These are phyloP conservation scores for Laupala kohalensis DNA, from an alignment of 1,140 invertebrate species.

Conservation along the genomic window DNA sequence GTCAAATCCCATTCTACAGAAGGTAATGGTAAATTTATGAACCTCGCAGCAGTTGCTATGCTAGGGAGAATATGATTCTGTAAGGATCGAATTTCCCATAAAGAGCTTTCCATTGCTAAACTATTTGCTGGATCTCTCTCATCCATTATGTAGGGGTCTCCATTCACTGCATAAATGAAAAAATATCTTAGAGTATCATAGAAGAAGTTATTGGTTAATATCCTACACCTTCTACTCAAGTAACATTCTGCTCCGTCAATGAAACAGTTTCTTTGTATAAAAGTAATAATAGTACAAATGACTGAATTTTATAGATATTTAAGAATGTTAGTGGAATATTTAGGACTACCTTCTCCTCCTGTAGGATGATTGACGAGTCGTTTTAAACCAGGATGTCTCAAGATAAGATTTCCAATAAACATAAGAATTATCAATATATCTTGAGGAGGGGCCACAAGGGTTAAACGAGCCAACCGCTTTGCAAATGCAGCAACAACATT, in stretches of 20 bases:
- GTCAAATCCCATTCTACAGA: slow-evolving; percentile 51
- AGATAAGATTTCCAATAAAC: slow-evolving; percentile 75
- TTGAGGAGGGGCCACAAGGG: slow-evolving; percentile 64
- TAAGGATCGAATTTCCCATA: slow-evolving; percentile 79
- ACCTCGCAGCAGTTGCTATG: slow-evolving; percentile 50
- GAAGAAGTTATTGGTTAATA: too few species aligned
- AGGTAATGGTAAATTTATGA: slow-evolving; percentile 49
- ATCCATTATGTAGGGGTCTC: slow-evolving; percentile 70
- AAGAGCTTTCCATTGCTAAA: slow-evolving; percentile 67
- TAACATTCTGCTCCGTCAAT: too few species aligned
- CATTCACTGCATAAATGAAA: slow-evolving; percentile 28
- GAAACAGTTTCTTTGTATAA: too few species aligned
- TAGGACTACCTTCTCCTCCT: slow-evolving; percentile 11
- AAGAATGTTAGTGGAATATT: too few species aligned
- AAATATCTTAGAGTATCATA: slow-evolving; percentile 3
- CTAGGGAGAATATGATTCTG: slow-evolving; percentile 62
- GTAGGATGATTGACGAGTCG: slow-evolving; percentile 23
- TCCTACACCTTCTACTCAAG: too few species aligned
- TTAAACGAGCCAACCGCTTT: slow-evolving; percentile 73
- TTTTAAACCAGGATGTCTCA: slow-evolving; percentile 73
- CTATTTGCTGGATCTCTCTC: slow-evolving; percentile 65
- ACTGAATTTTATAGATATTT: too few species aligned
- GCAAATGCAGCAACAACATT: slow-evolving; percentile 84
- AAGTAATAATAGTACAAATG: too few species aligned
- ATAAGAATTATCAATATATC: slow-evolving; percentile 66